Percentiles rank a stretch among this genome's conserved stretches.
These are phyloP conservation scores for Temnothorax unifasciatus DNA, from an alignment of 2,888 invertebrate species.

Conservation along the genomic window DNA sequence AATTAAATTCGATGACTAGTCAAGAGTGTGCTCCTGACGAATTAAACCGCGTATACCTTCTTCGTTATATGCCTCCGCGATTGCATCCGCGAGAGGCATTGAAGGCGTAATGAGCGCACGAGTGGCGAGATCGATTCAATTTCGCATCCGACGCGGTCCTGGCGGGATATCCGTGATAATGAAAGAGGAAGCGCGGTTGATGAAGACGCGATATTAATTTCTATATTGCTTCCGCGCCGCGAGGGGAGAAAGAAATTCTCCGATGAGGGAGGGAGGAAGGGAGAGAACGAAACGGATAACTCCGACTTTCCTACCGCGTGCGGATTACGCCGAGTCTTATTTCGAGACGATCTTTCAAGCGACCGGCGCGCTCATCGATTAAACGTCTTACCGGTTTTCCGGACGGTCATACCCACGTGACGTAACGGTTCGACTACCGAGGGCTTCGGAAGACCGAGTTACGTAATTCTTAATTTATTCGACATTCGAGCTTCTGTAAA, in stretches of 20 bases:
- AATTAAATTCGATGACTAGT: slow-evolving; percentile 8
- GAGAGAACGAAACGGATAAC: neutral
- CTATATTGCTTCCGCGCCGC: slow-evolving; percentile 17
- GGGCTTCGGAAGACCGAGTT: slow-evolving; percentile 66
- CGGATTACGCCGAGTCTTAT: slow-evolving; percentile 44
- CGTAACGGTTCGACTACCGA: slow-evolving; percentile 73
- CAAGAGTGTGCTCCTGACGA: neutral
- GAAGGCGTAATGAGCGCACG: slow-evolving; percentile 3
- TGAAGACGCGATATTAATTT: slow-evolving; percentile 50
- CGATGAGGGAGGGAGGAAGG: neutral
- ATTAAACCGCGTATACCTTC: neutral
- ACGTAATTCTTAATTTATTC: slow-evolving; percentile 69
- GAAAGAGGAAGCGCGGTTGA: slow-evolving; percentile 54
- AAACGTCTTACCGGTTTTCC: slow-evolving; percentile 73
- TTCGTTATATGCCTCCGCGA: neutral
- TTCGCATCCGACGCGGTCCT: slow-evolving; percentile 15
- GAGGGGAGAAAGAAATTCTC: slow-evolving; percentile 3
- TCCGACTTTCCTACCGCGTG: slow-evolving; percentile 8
- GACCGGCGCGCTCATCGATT: slow-evolving; percentile 59
- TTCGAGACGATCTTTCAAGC: slow-evolving; percentile 34
- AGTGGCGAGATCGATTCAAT: slow-evolving; percentile 50
- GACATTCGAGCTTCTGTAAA: slow-evolving; percentile 59
- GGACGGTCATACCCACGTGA: slow-evolving; percentile 67
- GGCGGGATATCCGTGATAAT: slow-evolving; percentile 33
- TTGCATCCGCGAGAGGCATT: slow-evolving; percentile 18